Base-by-base conservation (phyloP, 1,140 invertebrate genomes). In the Coboldia fuscipes region DNA sequence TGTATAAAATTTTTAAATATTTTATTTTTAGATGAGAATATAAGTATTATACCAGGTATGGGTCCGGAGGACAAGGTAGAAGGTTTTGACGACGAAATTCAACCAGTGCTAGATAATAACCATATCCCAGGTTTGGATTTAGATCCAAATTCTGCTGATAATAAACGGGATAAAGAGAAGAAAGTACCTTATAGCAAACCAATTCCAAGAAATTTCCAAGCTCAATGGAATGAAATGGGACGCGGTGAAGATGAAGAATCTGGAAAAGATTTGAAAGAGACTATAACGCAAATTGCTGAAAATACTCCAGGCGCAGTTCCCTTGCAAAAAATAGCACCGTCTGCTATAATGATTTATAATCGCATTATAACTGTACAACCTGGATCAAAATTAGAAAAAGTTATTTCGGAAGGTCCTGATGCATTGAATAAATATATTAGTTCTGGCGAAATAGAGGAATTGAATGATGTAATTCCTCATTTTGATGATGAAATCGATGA, bases 171-270 rank as follows among this genome's bases (percentile, higher is more conserved):
- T 39, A 71, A 75, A 41, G 67, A 75, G 34, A 86, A 85, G 46
- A 83, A 78, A 56, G 76, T 78, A 20, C 88, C 89, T 6, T 93
- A 90, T 50, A 84, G 86, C 40, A 90, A 94, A 51, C 88, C 89
- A 12, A 93, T 96, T 52, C 89, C 89, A 3, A 74, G 81, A 42
- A 86, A 89, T 47, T 97, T 96, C 60, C 86, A 93, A 57, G 83
- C 82, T 17, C 84, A 92, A 37, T 96, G 90, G 90, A 85, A 86
- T 45, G 84, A 88, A 47, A 73, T 74, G 36, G 52, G 57, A 0
- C 39, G 50, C 0, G 41, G 43, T 1, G 51, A 55, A 26, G 67
- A 68, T 32, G 20, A 38, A 16, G 51, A 51, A 13, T 55, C 60
- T 23, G 48, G 51, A 12, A 52, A 58, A 32, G 71, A 76, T 45